These are phyloP conservation scores for Cyanocitta stelleri DNA, from an alignment of 2,113 vertebrate species.

Conservation along the genomic window DNA sequence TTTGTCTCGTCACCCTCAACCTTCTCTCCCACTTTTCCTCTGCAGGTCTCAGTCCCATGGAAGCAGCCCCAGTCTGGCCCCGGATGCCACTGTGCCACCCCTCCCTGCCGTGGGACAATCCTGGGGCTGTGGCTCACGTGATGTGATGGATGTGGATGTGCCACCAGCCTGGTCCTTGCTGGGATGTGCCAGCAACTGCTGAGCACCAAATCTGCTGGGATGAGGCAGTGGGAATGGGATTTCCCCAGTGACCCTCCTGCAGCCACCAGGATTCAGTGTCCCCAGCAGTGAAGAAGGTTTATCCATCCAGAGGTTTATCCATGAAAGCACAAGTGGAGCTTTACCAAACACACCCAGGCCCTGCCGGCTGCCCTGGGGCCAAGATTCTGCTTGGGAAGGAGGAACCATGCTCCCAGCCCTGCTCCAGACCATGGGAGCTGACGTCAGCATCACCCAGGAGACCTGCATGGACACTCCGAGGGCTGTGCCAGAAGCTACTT, in stretches of 20 bases:
- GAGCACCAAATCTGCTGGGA: rapidly evolving
- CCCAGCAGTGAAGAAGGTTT: background rate
- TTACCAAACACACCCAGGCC: background rate
- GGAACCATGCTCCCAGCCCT: rapidly evolving
- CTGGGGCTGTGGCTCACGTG: rapidly evolving
- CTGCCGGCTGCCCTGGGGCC: rapidly evolving
- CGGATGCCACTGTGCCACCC: background rate
- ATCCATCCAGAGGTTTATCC: background rate
- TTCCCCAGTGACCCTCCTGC: background rate
- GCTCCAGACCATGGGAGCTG: rapidly evolving
- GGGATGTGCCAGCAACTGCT: rapidly evolving
- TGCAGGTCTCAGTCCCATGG: background rate
- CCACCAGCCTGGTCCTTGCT: background rate
- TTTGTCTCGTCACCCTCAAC: background rate
- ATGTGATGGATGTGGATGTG: background rate
- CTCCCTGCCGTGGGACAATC: rapidly evolving
- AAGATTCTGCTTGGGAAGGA: background rate
- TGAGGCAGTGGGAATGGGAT: rapidly evolving
- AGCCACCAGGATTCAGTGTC: background rate
- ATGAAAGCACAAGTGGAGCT: background rate
- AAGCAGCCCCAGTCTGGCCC: background rate
- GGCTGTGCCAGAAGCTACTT: background rate
- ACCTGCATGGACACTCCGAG: rapidly evolving
- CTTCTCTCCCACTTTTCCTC: background rate
- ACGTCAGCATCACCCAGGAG: background rate